Percentiles rank a stretch among this genome's conserved stretches.
Conservation (phyloP, 2,797 vertebrate genomes). For the Eurystomus glaucurus region DNA sequence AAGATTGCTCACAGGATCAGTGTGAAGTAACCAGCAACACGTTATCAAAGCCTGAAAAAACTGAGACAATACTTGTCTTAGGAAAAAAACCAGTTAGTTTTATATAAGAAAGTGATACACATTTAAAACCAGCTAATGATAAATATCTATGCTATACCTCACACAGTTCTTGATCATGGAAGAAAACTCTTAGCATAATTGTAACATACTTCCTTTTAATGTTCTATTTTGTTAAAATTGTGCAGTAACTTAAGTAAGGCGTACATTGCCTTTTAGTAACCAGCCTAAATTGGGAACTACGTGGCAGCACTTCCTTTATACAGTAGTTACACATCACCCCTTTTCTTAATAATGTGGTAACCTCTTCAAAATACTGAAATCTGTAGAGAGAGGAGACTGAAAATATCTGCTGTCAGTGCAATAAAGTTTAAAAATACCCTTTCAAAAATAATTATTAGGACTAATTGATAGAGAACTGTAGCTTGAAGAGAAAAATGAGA, state of each 20-base stretch:
- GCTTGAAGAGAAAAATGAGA: not conserved
- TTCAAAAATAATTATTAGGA: not conserved
- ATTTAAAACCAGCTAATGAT: not conserved
- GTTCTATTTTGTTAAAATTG: not conserved
- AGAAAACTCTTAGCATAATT: not conserved
- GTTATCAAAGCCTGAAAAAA: constrained; percentile 9
- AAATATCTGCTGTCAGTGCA: not conserved
- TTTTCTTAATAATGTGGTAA: not conserved
- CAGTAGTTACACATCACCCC: not conserved
- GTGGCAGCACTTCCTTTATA: not conserved
- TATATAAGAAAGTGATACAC: not conserved
- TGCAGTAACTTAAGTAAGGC: not conserved
- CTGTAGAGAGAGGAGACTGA: not conserved
- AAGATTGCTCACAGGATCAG: not conserved
- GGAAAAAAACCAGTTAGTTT: not conserved
- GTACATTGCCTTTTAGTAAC: not conserved
- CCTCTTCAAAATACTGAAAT: not conserved
- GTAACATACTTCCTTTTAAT: not conserved
- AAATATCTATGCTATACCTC: not conserved
- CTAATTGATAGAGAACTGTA: not conserved
- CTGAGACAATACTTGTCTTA: not conserved
- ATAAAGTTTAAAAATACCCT: not conserved
- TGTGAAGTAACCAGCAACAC: not conserved
- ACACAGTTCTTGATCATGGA: not conserved
- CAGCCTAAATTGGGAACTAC: not conserved